Percentiles rank a stretch among this genome's conserved stretches.
phyloP scores from a whole-genome alignment of 1,140 invertebrate species.

The Archivesica marissinica region DNA sequence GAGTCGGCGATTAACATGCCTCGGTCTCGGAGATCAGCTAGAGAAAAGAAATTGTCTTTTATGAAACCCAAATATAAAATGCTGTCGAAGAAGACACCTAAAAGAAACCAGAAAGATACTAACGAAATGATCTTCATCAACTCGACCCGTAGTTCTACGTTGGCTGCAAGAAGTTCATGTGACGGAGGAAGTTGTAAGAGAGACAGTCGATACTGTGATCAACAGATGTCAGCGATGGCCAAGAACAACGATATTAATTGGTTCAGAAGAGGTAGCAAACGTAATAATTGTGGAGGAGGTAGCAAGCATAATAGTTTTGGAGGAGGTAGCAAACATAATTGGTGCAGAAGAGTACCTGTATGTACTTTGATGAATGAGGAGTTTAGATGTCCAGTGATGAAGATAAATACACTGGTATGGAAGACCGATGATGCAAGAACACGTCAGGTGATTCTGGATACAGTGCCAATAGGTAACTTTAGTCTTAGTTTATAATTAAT shows the following conservation, averaged over 20 bases:
- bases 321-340: background rate
- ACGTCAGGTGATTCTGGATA: background rate
- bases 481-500: too few relatives aligned
- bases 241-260: too few relatives aligned
- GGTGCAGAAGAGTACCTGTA: background rate
- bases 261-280: background rate
- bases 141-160: background rate
- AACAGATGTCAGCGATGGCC: too few relatives aligned
- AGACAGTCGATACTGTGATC: too few relatives aligned
- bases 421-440: background rate
- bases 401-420: background rate
- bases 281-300: background rate
- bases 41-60: background rate
- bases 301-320: background rate
- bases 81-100: background rate
- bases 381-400: background rate
- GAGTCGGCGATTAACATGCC: background rate
- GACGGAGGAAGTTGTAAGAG: too few relatives aligned
- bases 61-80: background rate
- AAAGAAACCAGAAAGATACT: background rate
- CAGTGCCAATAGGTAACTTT: background rate
- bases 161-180: background rate
- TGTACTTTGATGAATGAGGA: constrained; percentile 6
- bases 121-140: background rate
- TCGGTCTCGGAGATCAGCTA: background rate